Evolutionary conservation across 2,888 invertebrate genomes (phyloP).

Genomic region (Tenodera sinensis): DNA sequence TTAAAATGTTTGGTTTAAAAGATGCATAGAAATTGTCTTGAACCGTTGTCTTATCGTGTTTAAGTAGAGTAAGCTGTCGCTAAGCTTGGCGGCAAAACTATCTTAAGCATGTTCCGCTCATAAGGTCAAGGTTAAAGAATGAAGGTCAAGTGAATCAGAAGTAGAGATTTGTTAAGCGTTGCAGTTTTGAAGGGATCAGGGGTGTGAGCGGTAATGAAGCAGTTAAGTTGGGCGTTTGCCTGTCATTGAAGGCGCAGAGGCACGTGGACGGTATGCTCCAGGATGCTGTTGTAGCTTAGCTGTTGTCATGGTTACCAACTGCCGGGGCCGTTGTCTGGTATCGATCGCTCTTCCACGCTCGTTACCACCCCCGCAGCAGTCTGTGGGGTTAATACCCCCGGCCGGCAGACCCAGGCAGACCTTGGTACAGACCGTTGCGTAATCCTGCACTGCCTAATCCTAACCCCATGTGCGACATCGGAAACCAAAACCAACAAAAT

Average conservation of each 20-base stretch:
- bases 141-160: too few relatives aligned
- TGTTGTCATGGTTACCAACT: conserved; percentile 10
- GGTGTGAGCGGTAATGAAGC: not conserved
- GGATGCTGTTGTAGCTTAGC: not conserved
- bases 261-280: not conserved
- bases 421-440: not conserved
- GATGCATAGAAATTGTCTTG: too few relatives aligned
- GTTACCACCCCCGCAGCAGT: not conserved
- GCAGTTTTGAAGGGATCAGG: too few relatives aligned
- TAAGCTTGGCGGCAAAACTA: too few relatives aligned
- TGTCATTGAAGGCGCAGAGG: not conserved
- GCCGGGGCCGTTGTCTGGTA: conserved; percentile 7
- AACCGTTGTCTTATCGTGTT: too few relatives aligned
- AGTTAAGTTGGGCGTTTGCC: not conserved
- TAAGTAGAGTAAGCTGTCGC: too few relatives aligned
- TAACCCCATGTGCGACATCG: not conserved
- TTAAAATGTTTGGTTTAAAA: too few relatives aligned
- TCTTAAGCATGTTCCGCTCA: too few relatives aligned
- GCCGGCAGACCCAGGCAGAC: not conserved
- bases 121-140: too few relatives aligned
- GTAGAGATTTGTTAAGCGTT: too few relatives aligned
- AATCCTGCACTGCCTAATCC: not conserved
- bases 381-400: not conserved
- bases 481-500: too few relatives aligned
- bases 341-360: conserved; percentile 1